Conservation (phyloP, 2,888 invertebrate genomes). For the Tachina fera region DNA sequence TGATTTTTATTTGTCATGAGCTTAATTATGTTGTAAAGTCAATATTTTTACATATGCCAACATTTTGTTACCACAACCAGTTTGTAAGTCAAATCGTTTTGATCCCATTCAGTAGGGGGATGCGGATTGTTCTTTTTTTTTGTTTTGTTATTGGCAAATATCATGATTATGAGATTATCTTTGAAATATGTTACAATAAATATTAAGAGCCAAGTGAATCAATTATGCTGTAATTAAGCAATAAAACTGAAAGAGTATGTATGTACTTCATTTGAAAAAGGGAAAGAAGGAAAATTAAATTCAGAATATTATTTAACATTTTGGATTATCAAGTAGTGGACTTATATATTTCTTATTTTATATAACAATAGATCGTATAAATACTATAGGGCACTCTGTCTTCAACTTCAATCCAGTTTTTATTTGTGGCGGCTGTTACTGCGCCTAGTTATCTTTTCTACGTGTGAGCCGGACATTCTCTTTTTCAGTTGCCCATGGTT, state of each 20-base stretch:
- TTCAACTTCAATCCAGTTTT: too few relatives aligned
- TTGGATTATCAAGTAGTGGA: too few relatives aligned
- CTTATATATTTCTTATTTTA: too few relatives aligned
- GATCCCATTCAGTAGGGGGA: constrained; percentile 29
- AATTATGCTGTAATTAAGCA: constrained; percentile 56
- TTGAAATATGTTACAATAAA: constrained; percentile 56
- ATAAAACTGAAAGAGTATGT: constrained; percentile 17
- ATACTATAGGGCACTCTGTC: too few relatives aligned
- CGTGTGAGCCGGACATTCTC: too few relatives aligned
- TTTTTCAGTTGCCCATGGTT: too few relatives aligned
- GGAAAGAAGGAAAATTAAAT: background rate
- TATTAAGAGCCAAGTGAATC: constrained; percentile 52
- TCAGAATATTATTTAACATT: background rate
- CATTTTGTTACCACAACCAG: constrained; percentile 73
- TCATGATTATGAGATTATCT: constrained; percentile 65
- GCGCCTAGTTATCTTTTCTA: too few relatives aligned
- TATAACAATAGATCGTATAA: too few relatives aligned
- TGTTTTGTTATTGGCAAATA: constrained; percentile 45
- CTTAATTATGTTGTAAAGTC: constrained; percentile 73
- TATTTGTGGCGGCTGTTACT: too few relatives aligned
- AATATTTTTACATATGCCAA: constrained; percentile 78
- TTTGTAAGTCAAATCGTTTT: constrained; percentile 23
- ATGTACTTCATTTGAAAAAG: background rate
- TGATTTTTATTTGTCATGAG: constrained; percentile 76
- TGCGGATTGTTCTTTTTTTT: constrained; percentile 28